phyloP scores from a whole-genome alignment of 2,888 invertebrate genomes.

The Tenthredo livida region DNA sequence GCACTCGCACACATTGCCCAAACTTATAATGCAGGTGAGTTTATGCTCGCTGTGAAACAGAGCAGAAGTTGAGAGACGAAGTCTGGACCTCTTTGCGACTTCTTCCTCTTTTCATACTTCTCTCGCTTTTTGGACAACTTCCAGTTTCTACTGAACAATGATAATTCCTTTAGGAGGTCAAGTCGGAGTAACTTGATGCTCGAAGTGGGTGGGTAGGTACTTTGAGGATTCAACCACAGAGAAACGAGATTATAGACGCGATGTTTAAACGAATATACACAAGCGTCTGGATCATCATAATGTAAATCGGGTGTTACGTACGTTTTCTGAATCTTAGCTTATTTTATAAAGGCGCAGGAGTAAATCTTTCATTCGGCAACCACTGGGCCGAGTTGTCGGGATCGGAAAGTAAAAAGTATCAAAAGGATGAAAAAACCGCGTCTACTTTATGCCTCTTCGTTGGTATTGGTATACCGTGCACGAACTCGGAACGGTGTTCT shows the following conservation, averaged over 20 bases:
- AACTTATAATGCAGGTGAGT: slow-evolving; percentile 75
- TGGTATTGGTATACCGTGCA: slow-evolving; percentile 26
- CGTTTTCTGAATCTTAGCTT: not conserved
- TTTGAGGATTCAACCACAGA: not conserved
- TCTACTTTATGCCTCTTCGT: slow-evolving; percentile 24
- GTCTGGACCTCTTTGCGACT: not conserved
- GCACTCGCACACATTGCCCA: slow-evolving; percentile 70
- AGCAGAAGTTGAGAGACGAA: not conserved
- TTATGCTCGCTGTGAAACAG: not conserved
- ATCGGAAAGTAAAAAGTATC: slow-evolving; percentile 24
- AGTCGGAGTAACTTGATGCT: not conserved
- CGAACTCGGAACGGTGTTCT: slow-evolving; percentile 36
- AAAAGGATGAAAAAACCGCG: slow-evolving; percentile 34
- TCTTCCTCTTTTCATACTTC: not conserved
- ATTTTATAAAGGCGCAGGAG: not conserved
- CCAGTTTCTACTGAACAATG: not conserved
- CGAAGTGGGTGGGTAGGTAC: not conserved
- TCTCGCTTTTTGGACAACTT: not conserved
- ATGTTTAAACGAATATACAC: not conserved
- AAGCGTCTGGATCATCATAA: not conserved
- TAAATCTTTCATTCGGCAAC: slow-evolving; percentile 39
- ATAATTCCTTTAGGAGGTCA: not conserved
- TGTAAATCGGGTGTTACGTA: not conserved
- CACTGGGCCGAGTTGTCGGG: not conserved
- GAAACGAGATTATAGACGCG: not conserved